Percentiles rank a stretch among this genome's conserved stretches.
phyloP scores from a whole-genome alignment of 2,888 invertebrate genomes.

The Caenorhabditis doughertyi region DNA sequence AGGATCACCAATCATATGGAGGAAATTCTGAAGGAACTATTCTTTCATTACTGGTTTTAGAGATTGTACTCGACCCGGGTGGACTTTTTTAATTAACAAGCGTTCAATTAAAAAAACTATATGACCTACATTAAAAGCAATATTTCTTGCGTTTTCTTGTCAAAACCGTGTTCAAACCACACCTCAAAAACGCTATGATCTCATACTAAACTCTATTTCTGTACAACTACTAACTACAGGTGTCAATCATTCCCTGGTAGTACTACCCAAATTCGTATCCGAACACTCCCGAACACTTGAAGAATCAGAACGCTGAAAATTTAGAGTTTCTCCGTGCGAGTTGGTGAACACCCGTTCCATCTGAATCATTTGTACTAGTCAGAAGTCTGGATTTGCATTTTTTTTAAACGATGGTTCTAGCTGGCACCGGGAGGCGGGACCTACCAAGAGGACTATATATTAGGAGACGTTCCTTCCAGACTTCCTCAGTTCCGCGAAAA shows the following conservation, averaged over 20 bases:
- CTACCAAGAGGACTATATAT: neutral
- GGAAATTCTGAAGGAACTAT: too few species aligned
- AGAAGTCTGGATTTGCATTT: constrained; percentile 25
- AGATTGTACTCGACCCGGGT: too few species aligned
- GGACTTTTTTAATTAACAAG: too few species aligned
- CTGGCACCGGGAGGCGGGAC: constrained; percentile 3
- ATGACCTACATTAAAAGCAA: too few species aligned
- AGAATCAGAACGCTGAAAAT: constrained; percentile 4
- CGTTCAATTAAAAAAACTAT: too few species aligned
- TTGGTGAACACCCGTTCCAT: constrained; percentile 20
- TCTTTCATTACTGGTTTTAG: too few species aligned
- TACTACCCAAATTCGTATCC: neutral
- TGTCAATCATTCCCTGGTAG: neutral
- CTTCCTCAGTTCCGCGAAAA: too few species aligned
- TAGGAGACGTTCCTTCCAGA: neutral
- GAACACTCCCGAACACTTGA: neutral
- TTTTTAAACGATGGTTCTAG: neutral
- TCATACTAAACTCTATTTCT: neutral
- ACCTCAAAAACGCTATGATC: neutral
- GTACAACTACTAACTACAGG: neutral
- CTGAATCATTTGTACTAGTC: constrained; percentile 34
- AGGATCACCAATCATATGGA: too few species aligned
- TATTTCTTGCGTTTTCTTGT: too few species aligned
- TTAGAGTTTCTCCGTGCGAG: neutral
- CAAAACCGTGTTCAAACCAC: too few species aligned